Base-by-base conservation (phyloP, 2,888 invertebrate species). In the Polyommatus iphigenia region DNA sequence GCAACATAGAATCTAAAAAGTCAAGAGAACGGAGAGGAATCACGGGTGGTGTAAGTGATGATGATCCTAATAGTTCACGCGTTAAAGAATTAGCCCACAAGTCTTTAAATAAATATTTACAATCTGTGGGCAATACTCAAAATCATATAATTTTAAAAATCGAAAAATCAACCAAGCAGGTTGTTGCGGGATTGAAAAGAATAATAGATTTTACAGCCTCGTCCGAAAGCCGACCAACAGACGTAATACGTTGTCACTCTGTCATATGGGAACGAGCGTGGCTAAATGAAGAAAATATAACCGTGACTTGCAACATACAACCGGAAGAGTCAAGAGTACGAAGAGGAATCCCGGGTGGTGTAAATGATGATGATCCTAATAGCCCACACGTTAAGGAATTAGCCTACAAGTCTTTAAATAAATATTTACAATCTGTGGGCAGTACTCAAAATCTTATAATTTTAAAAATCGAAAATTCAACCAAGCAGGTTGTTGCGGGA, bases 251-350 rank as follows among this genome's bases (percentile, higher is more conserved):
- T 15, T 96, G 95, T 82, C 81, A 89, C 36, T 85, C 95, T 57
- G 82, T 89, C 82, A 84, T 92, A 73, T 96, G 95, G 96, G 94
- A 95, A 76, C 91, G 93, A 82, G 94, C 95, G 4, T 96, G 96
- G 96, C 80, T 95, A 77, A 90, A 94, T 76, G 90, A 90, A 6
- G 87, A 87, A 79, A 87, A 92, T 85, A 85, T 90, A 57, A 88
- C 90, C 81, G 77, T 79, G 7, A 80, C 46, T n/a, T 57, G 57
- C 20, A n/a, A n/a, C 20, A n/a, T n/a, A n/a, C 2, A 20, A 57
- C 7, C 57, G 4, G n/a, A n/a, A 57, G 20, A 6, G 6, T 57
- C 62, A 72, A 36, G 41, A 72, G 71, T 2, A 13, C 41, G 20
- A n/a, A 54, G 18, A 67, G 20, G 13, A 5, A 32, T 78, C 18